Percentiles rank a stretch among this genome's conserved stretches.
Evolutionary conservation across 1,140 invertebrate genomes (phyloP).

Genomic region (Eubasilissa regina): DNA sequence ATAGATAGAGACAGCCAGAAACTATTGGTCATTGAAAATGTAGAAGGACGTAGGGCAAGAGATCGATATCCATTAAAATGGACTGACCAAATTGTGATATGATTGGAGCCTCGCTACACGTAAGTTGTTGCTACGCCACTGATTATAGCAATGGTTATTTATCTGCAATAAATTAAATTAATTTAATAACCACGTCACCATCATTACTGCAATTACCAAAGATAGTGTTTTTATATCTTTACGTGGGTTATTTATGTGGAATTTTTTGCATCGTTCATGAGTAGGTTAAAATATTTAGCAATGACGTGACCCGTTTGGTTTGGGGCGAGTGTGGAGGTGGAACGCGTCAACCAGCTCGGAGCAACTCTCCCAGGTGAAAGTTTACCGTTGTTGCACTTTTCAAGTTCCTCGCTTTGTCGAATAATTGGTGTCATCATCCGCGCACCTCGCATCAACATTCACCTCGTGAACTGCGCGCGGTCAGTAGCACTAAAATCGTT

Average conservation of each 20-base stretch:
- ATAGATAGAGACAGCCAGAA: too few relatives aligned
- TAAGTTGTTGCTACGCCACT: too few relatives aligned
- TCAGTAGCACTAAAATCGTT: too few relatives aligned
- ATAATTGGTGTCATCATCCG: background rate
- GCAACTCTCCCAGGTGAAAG: slow-evolving; percentile 11
- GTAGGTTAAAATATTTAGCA: background rate
- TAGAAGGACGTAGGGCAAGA: too few relatives aligned
- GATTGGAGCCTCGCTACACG: too few relatives aligned
- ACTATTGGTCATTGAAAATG: too few relatives aligned
- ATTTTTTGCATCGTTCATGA: background rate
- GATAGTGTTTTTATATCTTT: too few relatives aligned
- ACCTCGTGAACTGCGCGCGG: background rate
- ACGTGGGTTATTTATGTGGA: background rate
- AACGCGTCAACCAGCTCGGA: background rate
- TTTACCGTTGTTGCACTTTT: slow-evolving; percentile 11
- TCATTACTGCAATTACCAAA: background rate
- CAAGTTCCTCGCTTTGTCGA: background rate
- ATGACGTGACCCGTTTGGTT: background rate
- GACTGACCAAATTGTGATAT: too few relatives aligned
- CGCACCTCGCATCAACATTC: background rate
- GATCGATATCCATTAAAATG: too few relatives aligned
- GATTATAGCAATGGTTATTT: too few relatives aligned
- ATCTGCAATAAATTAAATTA: too few relatives aligned
- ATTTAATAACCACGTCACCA: background rate
- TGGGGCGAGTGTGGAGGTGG: background rate